Conservation (phyloP, 2,797 vertebrate species). For the Sparus aurata region DNA sequence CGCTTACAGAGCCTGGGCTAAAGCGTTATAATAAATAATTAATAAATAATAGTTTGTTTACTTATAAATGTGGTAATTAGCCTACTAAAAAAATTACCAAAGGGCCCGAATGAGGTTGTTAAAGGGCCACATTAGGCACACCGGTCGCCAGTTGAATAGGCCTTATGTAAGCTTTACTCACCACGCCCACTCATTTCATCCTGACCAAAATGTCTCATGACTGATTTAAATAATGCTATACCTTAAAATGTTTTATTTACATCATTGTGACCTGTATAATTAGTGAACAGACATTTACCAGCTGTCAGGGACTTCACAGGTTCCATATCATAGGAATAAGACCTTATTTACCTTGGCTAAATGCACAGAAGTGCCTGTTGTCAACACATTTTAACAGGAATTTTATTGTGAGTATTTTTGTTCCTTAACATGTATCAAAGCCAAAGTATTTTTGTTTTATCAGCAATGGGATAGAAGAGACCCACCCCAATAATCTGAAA, state of each 20-base stretch:
- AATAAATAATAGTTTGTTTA: too few relatives aligned
- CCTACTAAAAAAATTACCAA: too few relatives aligned
- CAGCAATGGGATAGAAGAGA: too few relatives aligned
- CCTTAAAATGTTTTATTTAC: neutral
- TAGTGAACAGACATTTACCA: neutral
- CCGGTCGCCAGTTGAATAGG: too few relatives aligned
- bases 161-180: neutral
- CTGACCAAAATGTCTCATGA: neutral
- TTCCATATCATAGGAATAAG: neutral
- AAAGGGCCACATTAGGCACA: too few relatives aligned
- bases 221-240: neutral
- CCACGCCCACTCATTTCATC: neutral
- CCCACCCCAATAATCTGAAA: too few relatives aligned
- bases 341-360: neutral
- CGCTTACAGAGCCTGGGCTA: too few relatives aligned
- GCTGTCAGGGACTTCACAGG: neutral
- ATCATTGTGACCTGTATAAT: neutral
- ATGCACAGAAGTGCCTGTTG: neutral
- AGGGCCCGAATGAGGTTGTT: too few relatives aligned
- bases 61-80: too few relatives aligned
- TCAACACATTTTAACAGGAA: neutral
- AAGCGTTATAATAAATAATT: too few relatives aligned
- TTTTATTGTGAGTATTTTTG: neutral
- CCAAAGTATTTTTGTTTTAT: too few relatives aligned
- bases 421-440: neutral